These are phyloP conservation scores for Mycogona germanica DNA, from an alignment of 2,888 invertebrate species.

Conservation along the genomic window DNA sequence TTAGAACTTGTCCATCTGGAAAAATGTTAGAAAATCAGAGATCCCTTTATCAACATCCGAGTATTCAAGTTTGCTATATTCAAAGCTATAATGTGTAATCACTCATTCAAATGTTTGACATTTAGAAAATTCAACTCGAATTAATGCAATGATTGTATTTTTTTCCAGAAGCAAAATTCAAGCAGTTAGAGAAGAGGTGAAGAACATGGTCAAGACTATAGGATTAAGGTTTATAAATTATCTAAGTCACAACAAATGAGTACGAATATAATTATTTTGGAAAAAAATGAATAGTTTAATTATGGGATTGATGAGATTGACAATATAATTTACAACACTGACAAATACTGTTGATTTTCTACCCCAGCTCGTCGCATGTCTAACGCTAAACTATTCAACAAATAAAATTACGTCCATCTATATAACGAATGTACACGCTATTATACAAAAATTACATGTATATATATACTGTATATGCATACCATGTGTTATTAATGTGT, in stretches of 20 bases:
- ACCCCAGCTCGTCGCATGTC: too few species aligned
- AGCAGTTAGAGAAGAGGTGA: constrained; percentile 51
- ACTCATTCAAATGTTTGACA: too few species aligned
- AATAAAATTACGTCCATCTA: constrained; percentile 9
- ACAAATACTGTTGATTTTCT: too few species aligned
- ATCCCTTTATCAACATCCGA: too few species aligned
- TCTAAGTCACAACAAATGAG: neutral
- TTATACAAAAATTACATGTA: constrained; percentile 1
- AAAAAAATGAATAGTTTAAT: constrained; percentile 6
- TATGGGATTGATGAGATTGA: constrained; percentile 2
- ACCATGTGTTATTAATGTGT: too few species aligned
- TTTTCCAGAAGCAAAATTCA: constrained; percentile 52
- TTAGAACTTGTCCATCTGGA: too few species aligned
- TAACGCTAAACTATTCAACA: constrained; percentile 8
- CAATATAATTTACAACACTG: neutral
- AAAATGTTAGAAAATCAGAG: too few species aligned
- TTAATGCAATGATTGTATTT: constrained; percentile 6
- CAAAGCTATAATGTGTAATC: too few species aligned
- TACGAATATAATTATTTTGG: neutral
- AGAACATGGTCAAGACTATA: constrained; percentile 7
- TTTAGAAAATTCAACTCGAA: constrained; percentile 5
- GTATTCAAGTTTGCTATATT: too few species aligned
- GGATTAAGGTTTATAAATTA: neutral
- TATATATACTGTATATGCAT: neutral
- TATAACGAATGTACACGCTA: constrained; percentile 10